phyloP scores from a whole-genome alignment of 2,888 invertebrate genomes.

The Cetonia aurata region DNA sequence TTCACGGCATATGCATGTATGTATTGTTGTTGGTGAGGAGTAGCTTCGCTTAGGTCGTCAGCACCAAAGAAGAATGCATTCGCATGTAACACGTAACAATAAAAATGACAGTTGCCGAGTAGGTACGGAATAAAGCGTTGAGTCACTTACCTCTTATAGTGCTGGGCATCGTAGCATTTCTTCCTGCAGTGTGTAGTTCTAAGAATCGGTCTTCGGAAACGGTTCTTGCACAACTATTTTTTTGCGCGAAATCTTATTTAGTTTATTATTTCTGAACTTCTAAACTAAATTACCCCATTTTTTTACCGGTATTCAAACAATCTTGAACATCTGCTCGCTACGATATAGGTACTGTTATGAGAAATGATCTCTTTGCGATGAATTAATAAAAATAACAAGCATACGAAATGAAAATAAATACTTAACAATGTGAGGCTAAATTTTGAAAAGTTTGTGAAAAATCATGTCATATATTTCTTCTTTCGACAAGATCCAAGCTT shows the following conservation, averaged over 20 bases:
- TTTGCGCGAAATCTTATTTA: constrained; percentile 4
- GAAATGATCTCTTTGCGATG: no score
- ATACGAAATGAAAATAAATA: neutral
- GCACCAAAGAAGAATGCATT: constrained; percentile 29
- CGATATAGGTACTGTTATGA: no score
- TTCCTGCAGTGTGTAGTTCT: constrained; percentile 48
- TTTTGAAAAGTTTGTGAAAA: constrained; percentile 1
- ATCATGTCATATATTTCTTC: constrained; percentile 58
- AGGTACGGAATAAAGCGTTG: constrained; percentile 25
- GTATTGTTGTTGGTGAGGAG: constrained; percentile 2
- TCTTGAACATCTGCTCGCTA: no score
- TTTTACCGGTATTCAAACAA: neutral
- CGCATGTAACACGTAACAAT: constrained; percentile 14
- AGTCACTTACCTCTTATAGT: constrained; percentile 66
- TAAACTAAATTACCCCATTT: constrained; percentile 12
- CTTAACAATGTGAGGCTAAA: constrained; percentile 6
- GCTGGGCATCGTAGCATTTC: constrained; percentile 66
- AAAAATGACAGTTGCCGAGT: constrained; percentile 21
- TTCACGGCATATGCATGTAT: constrained; percentile 5
- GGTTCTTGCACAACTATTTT: constrained; percentile 16
- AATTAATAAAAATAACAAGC: neutral
- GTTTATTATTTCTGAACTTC: no score
- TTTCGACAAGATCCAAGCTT: constrained; percentile 62
- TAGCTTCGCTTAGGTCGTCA: constrained; percentile 27
- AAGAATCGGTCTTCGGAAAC: constrained; percentile 31